Evolutionary conservation across 2,888 invertebrate species (phyloP).

Genomic region (Phanerotoma sp.): DNA sequence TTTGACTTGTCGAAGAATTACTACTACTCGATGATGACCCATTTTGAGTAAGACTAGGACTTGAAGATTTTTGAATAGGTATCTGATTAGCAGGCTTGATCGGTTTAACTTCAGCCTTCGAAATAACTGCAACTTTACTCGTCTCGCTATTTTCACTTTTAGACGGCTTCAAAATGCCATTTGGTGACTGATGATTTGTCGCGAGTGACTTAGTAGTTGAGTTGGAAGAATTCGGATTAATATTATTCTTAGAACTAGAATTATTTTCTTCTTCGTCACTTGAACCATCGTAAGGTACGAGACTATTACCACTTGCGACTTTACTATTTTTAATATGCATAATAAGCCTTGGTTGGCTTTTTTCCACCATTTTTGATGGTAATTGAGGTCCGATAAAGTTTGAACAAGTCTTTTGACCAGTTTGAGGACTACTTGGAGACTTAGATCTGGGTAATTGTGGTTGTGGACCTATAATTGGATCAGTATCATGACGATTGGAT

Average conservation of each 20-base stretch:
- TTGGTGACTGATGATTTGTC: constrained; percentile 25
- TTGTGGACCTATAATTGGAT: constrained; percentile 33
- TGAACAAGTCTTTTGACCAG: constrained; percentile 34
- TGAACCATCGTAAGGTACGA: constrained; percentile 54
- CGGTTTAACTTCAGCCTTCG: constrained; percentile 9
- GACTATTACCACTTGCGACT: constrained; percentile 44
- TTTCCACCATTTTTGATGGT: constrained; percentile 45
- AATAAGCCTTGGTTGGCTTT: constrained; percentile 42
- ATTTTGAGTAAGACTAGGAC: constrained; percentile 4
- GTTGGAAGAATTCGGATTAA: constrained; percentile 21
- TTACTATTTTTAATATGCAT: constrained; percentile 50
- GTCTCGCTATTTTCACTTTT: constrained; percentile 13
- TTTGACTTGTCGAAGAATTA: constrained; percentile 23
- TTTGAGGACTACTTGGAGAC: constrained; percentile 22
- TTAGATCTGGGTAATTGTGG: constrained; percentile 37
- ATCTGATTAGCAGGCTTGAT: constrained; percentile 2
- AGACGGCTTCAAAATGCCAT: constrained; percentile 28
- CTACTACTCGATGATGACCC: constrained; percentile 25
- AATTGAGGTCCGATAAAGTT: constrained; percentile 49
- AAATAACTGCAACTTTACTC: not conserved
- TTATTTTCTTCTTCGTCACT: constrained; percentile 50
- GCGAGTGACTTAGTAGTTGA: constrained; percentile 7
- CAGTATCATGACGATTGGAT: constrained; percentile 24
- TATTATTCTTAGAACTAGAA: constrained; percentile 18
- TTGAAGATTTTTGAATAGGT: constrained; percentile 6